phyloP scores from a whole-genome alignment of 2,797 vertebrate species.

The Rhinoraja longicauda region DNA sequence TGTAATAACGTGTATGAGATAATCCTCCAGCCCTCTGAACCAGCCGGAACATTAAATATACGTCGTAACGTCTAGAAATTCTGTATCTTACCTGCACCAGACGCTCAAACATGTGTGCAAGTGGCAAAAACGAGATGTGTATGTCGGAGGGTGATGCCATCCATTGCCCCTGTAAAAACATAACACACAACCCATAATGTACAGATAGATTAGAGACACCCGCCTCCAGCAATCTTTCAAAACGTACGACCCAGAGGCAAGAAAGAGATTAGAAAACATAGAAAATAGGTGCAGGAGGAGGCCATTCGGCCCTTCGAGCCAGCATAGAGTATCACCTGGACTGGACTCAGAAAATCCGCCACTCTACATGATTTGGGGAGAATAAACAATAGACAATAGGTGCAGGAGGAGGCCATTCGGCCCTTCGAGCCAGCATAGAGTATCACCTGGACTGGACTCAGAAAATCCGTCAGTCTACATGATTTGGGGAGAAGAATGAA shows the following conservation, averaged over 20 bases:
- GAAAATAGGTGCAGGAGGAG: too few species aligned
- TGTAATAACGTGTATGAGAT: background rate
- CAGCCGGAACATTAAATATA: background rate
- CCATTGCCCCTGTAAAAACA: conserved; percentile 59
- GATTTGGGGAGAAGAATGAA: conserved; percentile 37
- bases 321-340: too few species aligned
- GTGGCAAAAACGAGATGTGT: conserved; percentile 69
- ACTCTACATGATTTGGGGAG: too few species aligned
- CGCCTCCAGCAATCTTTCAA: conserved; percentile 88
- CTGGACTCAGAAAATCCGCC: too few species aligned
- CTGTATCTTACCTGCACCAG: conserved; percentile 63
- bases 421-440: too few species aligned
- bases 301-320: too few species aligned
- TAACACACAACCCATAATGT: conserved; percentile 42
- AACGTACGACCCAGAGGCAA: conserved; percentile 94
- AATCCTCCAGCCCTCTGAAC: background rate
- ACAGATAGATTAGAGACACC: conserved; percentile 42
- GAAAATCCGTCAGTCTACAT: conserved; percentile 56
- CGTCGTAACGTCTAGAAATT: background rate
- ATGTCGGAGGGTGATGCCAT: conserved; percentile 58
- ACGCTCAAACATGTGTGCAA: conserved; percentile 73
- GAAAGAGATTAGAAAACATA: conserved; percentile 94
- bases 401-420: too few species aligned
- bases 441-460: conserved; percentile 52
- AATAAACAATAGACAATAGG: too few species aligned